phyloP scores from a whole-genome alignment of 2,888 invertebrate genomes.

The Caenorhabditis japonica region DNA sequence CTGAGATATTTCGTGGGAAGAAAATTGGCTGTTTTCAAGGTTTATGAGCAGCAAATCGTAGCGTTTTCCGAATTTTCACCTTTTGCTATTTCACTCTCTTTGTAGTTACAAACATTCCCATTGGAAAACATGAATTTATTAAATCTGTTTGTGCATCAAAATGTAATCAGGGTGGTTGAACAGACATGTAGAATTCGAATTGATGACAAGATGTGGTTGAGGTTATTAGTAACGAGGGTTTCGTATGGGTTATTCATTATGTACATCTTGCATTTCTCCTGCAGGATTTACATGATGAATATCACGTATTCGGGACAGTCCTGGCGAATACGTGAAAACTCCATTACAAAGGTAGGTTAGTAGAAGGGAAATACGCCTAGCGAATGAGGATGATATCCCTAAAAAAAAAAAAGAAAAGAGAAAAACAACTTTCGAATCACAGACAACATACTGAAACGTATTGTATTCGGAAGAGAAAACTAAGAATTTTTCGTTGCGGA shows the following conservation, averaged over 20 bases:
- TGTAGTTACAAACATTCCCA: not conserved
- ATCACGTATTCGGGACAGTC: no score
- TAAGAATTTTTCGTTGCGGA: not conserved
- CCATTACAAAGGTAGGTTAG: no score
- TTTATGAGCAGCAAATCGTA: no score
- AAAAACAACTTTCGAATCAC: constrained; percentile 16
- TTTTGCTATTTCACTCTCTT: no score
- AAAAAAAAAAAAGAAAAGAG: not conserved
- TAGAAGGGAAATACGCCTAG: no score
- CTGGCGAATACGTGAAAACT: no score
- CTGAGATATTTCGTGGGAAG: no score
- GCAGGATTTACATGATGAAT: no score
- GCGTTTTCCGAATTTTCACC: no score
- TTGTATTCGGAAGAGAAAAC: not conserved
- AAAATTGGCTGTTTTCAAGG: no score
- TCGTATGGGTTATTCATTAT: no score
- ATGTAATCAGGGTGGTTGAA: not conserved
- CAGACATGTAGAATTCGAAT: constrained; percentile 14
- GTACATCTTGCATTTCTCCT: no score
- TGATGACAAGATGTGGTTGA: constrained; percentile 9
- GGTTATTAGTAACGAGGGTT: not conserved
- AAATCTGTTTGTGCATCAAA: not conserved
- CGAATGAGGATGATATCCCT: not conserved
- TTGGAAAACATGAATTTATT: constrained; percentile 7
- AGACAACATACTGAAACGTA: constrained; percentile 11